phyloP scores from a whole-genome alignment of 2,888 invertebrate species.

The Melikaiella ostensackeni region DNA sequence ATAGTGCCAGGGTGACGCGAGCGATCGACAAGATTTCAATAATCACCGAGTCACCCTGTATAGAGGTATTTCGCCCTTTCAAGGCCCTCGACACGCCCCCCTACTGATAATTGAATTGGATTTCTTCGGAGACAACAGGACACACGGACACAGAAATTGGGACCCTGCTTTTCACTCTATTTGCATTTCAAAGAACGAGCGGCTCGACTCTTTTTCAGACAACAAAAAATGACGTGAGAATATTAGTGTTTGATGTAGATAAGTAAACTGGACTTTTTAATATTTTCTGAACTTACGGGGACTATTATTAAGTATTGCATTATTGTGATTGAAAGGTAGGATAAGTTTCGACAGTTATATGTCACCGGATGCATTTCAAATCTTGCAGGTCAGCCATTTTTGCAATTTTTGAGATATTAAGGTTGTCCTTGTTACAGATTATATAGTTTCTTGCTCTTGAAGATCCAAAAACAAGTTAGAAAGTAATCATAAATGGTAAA shows the following conservation, averaged over 20 bases:
- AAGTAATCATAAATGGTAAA: too few relatives aligned
- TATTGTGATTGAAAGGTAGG: too few relatives aligned
- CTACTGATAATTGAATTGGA: slow-evolving; percentile 47
- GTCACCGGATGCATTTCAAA: too few relatives aligned
- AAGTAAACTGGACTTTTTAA: neutral
- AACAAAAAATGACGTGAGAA: slow-evolving; percentile 7
- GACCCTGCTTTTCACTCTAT: slow-evolving; percentile 3
- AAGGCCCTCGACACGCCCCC: slow-evolving; percentile 42
- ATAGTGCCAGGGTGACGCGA: slow-evolving; percentile 16
- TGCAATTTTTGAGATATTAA: too few relatives aligned
- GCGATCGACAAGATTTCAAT: slow-evolving; percentile 40
- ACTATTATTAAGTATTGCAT: too few relatives aligned
- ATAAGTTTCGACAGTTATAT: too few relatives aligned
- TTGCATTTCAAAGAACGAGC: slow-evolving; percentile 29
- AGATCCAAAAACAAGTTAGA: too few relatives aligned
- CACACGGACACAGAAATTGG: neutral
- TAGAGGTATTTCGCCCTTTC: slow-evolving; percentile 33
- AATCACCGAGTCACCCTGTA: slow-evolving; percentile 34
- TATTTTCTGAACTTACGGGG: neutral
- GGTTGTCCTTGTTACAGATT: too few relatives aligned
- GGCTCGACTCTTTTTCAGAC: neutral
- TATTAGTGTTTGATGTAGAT: neutral
- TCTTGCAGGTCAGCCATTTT: too few relatives aligned
- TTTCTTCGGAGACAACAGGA: slow-evolving; percentile 37
- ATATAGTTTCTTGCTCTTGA: too few relatives aligned